Evolutionary conservation across 2,888 invertebrate genomes (phyloP).

Genomic region (Mimas tiliae): DNA sequence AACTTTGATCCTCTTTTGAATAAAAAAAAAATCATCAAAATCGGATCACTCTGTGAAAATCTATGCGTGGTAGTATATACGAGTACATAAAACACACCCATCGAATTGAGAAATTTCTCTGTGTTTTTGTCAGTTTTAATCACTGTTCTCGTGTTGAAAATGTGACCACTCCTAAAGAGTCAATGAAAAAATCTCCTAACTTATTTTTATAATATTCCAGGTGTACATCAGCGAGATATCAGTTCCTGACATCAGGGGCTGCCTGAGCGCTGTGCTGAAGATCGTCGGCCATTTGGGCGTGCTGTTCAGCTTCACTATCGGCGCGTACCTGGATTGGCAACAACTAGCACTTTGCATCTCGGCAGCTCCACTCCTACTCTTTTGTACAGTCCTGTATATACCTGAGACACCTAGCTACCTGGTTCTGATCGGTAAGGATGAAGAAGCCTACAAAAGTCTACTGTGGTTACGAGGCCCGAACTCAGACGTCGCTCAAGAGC

Average conservation of each 20-base stretch:
- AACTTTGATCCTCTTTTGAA: no score
- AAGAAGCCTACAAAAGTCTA: constrained; percentile 86
- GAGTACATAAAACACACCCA: no score
- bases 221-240: constrained; percentile 97
- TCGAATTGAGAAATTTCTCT: no score
- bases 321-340: constrained; percentile 93
- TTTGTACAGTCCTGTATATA: constrained; percentile 90
- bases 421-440: constrained; percentile 90
- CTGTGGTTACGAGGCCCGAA: constrained; percentile 93
- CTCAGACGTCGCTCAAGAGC: constrained; percentile 90
- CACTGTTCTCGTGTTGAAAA: no score
- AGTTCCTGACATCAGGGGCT: constrained; percentile 93
- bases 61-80: no score
- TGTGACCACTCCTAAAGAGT: no score
- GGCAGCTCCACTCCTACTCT: constrained; percentile 90
- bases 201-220: constrained; percentile 63
- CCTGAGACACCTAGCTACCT: constrained; percentile 96
- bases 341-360: constrained; percentile 92
- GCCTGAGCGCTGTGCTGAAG: constrained; percentile 93
- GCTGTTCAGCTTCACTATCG: constrained; percentile 92
- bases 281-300: constrained; percentile 94
- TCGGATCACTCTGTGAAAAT: no score
- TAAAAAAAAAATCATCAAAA: no score
- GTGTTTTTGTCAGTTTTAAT: no score
- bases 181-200: neutral